Evolutionary conservation across 1,140 invertebrate genomes (phyloP), one percentile per base, ranked within the genome.

Genomic region (Neodiprion lecontei): DNA sequence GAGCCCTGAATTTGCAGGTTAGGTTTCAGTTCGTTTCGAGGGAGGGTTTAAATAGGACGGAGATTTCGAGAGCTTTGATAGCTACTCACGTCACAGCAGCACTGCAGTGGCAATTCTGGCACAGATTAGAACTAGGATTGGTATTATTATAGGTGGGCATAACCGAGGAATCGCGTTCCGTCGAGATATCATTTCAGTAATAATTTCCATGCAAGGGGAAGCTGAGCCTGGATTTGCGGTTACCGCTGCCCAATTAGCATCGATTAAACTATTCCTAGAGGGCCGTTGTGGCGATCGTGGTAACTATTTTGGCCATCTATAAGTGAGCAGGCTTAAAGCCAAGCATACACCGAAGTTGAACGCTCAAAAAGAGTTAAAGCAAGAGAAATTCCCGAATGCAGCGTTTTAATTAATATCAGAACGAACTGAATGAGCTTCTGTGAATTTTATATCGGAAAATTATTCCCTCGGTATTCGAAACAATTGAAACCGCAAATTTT

Each of bases 121-220:
- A 40, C 28, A 40, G 28, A 40, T 40, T 40, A 40, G 28, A 61
- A 9, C 53, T 61, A 61, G 11, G n/a, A 9, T 61, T 40, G 28
- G 28, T 40, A 40, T 40, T 40, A 40, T 40, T 40, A 40, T 40
- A 40, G 28, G 28, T 40, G 28, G 28, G 28, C 5, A 40, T 40
- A 40, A 17, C 11, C n/a, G 11, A 9, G 53, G 53, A 61, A 61
- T 14, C n/a, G 11, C 53, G 3, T 61, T 17, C 53, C 53, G n/a
- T 61, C 53, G 53, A 61, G 53, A 61, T 61, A 61, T 61, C 53
- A 61, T 61, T 61, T 4, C 53, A 61, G 53, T 17, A 61, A 61
- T 61, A 14, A 61, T 14, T 61, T 61, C 53, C 53, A 40, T 5
- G 28, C 28, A 40, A 40, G 28, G 28, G 28, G 3, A 61, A 9